Conservation (phyloP, 2,797 vertebrate species). For the Coregonus ussuriensis region DNA sequence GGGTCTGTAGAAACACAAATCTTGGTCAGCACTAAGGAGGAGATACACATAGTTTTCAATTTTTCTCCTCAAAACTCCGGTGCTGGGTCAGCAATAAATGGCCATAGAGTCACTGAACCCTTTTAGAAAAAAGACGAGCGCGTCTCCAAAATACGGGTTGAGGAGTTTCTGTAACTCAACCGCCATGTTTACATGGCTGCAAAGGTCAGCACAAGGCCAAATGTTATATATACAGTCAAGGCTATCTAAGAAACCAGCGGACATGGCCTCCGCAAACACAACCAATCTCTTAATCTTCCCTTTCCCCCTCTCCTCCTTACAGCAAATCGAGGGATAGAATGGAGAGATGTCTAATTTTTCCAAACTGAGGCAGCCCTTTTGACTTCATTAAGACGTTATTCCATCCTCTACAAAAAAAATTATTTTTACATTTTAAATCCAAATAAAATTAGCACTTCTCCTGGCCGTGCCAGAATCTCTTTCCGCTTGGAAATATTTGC, state of each 20-base stretch:
- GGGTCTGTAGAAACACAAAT: slow-evolving; percentile 38
- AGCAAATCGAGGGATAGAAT: slow-evolving; percentile 49
- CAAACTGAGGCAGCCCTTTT: slow-evolving; percentile 66
- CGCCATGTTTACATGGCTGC: slow-evolving; percentile 70
- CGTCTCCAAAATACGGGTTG: slow-evolving; percentile 58
- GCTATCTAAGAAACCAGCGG: slow-evolving; percentile 73
- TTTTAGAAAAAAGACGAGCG: slow-evolving; percentile 28
- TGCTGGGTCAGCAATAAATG: slow-evolving; percentile 53
- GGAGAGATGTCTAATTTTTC: slow-evolving; percentile 63
- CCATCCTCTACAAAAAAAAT: slow-evolving; percentile 59
- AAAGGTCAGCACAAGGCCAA: slow-evolving; percentile 71
- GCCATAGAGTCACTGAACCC: slow-evolving; percentile 44
- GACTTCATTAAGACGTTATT: slow-evolving; percentile 73
- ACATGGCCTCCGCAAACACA: slow-evolving; percentile 75
- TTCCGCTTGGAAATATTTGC: slow-evolving; percentile 84
- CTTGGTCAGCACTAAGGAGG: slow-evolving; percentile 54
- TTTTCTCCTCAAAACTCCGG: slow-evolving; percentile 9
- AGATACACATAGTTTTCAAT: slow-evolving; percentile 34
- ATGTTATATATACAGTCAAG: slow-evolving; percentile 76
- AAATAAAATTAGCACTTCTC: slow-evolving; percentile 76
- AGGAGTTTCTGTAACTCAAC: slow-evolving; percentile 60
- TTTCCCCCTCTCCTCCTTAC: slow-evolving; percentile 12
- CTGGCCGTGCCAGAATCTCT: slow-evolving; percentile 72
- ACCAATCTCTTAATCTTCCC: slow-evolving; percentile 73
- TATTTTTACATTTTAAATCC: slow-evolving; percentile 69